A percentile compares a stretch with the other conserved stretches of the same genome.
Conservation (phyloP, 2,888 invertebrate species). For the Octodonta nipae region DNA sequence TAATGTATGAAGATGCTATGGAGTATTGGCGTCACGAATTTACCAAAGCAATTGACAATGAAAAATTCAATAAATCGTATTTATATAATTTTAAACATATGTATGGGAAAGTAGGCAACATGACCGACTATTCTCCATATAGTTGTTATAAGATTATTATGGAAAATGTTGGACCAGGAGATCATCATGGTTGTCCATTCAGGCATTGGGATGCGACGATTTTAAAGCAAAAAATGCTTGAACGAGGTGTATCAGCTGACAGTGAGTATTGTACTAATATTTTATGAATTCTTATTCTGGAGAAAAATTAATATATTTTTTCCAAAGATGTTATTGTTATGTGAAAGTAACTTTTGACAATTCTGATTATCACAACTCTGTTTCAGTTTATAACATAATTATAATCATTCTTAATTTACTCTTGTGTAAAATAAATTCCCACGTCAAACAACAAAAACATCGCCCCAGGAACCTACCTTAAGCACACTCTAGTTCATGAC, state of each 20-base stretch:
- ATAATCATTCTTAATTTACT: too few species aligned
- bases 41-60: conserved; percentile 65
- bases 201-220: conserved; percentile 60
- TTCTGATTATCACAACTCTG: too few species aligned
- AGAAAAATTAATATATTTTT: too few species aligned
- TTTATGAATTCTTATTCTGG: too few species aligned
- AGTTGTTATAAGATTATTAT: conserved; percentile 86
- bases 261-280: conserved; percentile 34
- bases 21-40: conserved; percentile 88
- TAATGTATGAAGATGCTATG: conserved; percentile 78
- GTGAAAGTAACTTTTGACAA: too few species aligned
- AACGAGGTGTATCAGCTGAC: conserved; percentile 49
- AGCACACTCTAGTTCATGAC: too few species aligned
- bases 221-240: conserved; percentile 58
- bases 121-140: conserved; percentile 76
- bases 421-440: too few species aligned
- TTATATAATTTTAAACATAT: conserved; percentile 82
- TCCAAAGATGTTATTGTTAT: too few species aligned
- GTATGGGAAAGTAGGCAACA: conserved; percentile 90
- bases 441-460: too few species aligned
- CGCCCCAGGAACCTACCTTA: too few species aligned
- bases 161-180: conserved; percentile 58
- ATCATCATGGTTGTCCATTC: conserved; percentile 90
- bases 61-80: conserved; percentile 87
- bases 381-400: too few species aligned